These are phyloP conservation scores for Campylomormyrus tamandua DNA, from an alignment of 2,113 vertebrate genomes.

Conservation along the genomic window DNA sequence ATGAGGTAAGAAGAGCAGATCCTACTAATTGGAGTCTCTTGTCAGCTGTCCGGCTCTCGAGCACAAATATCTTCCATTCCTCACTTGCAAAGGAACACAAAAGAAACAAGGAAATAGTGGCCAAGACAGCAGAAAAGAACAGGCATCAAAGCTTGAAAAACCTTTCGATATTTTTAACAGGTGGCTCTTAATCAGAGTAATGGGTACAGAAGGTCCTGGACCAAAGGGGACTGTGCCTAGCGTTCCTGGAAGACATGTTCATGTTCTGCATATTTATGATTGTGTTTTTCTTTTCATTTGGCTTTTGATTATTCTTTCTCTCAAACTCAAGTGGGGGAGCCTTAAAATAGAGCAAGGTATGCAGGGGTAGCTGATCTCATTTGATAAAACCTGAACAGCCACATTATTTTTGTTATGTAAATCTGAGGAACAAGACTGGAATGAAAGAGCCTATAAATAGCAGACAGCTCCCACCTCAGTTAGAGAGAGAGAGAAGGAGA, in stretches of 20 bases:
- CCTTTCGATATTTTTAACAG: background rate
- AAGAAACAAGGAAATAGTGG: background rate
- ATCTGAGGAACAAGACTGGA: background rate
- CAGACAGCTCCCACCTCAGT: background rate
- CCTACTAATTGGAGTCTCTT: background rate
- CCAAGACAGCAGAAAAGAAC: background rate
- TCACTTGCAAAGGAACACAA: background rate
- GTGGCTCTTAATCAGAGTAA: background rate
- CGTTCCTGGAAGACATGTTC: conserved; percentile 6
- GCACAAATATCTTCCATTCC: background rate
- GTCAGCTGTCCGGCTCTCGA: background rate
- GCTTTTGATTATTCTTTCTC: background rate
- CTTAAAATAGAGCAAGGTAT: background rate
- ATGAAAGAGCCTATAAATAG: background rate
- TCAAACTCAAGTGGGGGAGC: background rate
- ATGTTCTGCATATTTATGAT: conserved; percentile 15
- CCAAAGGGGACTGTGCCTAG: background rate
- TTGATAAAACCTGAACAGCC: conserved; percentile 7
- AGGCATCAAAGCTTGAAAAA: background rate
- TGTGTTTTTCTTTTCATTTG: background rate
- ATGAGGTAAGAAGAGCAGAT: background rate
- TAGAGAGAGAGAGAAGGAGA: background rate
- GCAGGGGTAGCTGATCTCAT: conserved; percentile 1
- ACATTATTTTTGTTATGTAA: conserved; percentile 21
- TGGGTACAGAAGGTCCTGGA: background rate